A percentile compares a stretch with the other conserved stretches of the same genome.
Conservation (phyloP, 2,113 vertebrate genomes). For the Menidia beryllina region DNA sequence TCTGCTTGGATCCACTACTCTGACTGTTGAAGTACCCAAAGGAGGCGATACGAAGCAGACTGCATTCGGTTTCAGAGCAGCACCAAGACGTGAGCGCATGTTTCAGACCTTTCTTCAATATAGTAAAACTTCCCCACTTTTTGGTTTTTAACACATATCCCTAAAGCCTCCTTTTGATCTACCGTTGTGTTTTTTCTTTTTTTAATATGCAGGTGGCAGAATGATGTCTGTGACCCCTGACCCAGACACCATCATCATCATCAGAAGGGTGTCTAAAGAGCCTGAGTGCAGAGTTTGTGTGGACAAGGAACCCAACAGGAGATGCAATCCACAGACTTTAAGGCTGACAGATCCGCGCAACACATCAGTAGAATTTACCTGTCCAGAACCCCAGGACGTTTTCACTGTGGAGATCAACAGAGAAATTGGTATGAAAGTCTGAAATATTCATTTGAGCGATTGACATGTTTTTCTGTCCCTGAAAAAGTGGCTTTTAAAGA, state of each 20-base stretch:
- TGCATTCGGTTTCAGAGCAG: conserved; percentile 79
- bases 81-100: conserved; percentile 82
- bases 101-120: neutral
- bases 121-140: neutral
- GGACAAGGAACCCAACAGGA: neutral
- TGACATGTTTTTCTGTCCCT: neutral
- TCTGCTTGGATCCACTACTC: conserved; percentile 74
- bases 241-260: conserved; percentile 46
- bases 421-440: conserved; percentile 66
- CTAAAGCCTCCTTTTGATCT: neutral
- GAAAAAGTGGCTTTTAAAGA: neutral
- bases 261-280: conserved; percentile 22
- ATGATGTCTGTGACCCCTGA: conserved; percentile 58
- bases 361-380: conserved; percentile 71
- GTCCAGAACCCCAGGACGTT: conserved; percentile 71
- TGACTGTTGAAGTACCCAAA: conserved; percentile 82
- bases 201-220: conserved; percentile 67
- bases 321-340: neutral
- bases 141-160: neutral
- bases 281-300: conserved; percentile 71
- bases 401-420: conserved; percentile 77
- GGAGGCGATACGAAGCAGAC: conserved; percentile 60
- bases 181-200: neutral
- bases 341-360: neutral
- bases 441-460: neutral